Evolutionary conservation across 2,888 invertebrate genomes (phyloP).

Genomic region (Creontiades dilutus): DNA sequence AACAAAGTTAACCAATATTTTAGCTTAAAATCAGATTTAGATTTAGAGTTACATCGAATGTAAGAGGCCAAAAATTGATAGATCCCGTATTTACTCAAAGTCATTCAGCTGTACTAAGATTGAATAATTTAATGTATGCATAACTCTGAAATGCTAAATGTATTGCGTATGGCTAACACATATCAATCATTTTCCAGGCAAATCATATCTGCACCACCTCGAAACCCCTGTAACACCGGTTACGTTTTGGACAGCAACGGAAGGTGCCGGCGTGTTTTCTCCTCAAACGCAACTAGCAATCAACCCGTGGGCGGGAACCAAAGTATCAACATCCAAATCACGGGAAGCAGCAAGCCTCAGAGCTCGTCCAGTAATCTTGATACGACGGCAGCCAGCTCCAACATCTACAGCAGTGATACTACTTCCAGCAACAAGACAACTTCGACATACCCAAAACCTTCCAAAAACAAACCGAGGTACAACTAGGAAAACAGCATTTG

Average conservation of each 20-base stretch:
- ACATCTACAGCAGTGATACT: not conserved
- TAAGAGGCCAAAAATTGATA: no score
- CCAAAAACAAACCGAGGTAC: no score
- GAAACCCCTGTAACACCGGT: conserved; percentile 30
- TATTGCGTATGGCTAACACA: not conserved
- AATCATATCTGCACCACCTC: conserved; percentile 38
- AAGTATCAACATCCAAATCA: not conserved
- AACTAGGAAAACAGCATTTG: no score
- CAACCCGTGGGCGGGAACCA: not conserved
- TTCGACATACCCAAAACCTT: not conserved
- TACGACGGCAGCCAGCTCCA: not conserved
- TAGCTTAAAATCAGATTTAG: no score
- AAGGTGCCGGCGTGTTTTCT: not conserved
- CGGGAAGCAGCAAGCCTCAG: not conserved
- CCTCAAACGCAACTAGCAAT: not conserved
- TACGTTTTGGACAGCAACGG: conserved; percentile 20
- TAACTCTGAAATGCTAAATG: no score
- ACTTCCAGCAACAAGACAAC: not conserved
- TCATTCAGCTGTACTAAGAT: no score
- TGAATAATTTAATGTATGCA: no score
- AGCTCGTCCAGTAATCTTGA: not conserved
- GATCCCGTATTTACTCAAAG: no score
- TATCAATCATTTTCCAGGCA: conserved; percentile 34
- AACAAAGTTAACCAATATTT: no score
- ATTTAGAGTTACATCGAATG: no score